These are phyloP conservation scores for Zaprionus vittiger DNA, from an alignment of 1,140 invertebrate genomes.

Conservation along the genomic window DNA sequence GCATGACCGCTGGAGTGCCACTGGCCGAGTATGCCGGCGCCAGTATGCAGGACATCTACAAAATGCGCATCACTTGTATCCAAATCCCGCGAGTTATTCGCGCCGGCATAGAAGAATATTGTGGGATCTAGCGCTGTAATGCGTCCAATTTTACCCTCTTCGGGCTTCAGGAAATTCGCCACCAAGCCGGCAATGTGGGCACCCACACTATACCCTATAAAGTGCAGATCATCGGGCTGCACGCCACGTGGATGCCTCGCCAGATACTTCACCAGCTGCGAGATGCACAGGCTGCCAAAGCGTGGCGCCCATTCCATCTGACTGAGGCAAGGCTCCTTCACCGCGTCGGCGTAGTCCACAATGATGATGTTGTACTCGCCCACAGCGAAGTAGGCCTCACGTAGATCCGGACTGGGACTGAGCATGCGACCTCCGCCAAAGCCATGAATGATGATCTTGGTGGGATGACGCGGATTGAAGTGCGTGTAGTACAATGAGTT, in stretches of 20 bases:
- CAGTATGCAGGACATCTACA: slow-evolving; percentile 95
- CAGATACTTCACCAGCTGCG: slow-evolving; percentile 91
- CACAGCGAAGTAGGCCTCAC: slow-evolving; percentile 91
- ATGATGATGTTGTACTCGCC: slow-evolving; percentile 94
- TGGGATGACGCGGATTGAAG: slow-evolving; percentile 90
- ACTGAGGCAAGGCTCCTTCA: slow-evolving; percentile 92
- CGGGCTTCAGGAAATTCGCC: slow-evolving; percentile 89
- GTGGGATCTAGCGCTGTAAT: slow-evolving; percentile 94
- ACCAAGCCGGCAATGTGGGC: slow-evolving; percentile 93
- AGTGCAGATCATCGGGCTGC: slow-evolving; percentile 89
- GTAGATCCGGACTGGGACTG: slow-evolving; percentile 92
- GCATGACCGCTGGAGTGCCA: slow-evolving; percentile 94
- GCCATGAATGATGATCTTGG: slow-evolving; percentile 93
- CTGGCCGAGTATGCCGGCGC: slow-evolving; percentile 92
- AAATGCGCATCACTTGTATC: slow-evolving; percentile 94
- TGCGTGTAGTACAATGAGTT: slow-evolving; percentile 89
- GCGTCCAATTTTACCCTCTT: slow-evolving; percentile 89
- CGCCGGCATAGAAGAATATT: slow-evolving; percentile 92
- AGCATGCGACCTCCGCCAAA: slow-evolving; percentile 92
- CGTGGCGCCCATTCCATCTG: slow-evolving; percentile 93
- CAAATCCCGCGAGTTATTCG: slow-evolving; percentile 91
- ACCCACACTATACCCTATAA: slow-evolving; percentile 93
- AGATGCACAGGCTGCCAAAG: slow-evolving; percentile 92
- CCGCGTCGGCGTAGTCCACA: slow-evolving; percentile 92
- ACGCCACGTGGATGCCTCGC: slow-evolving; percentile 90